Base-by-base conservation (phyloP, 1,140 invertebrate species). In the Megalonaias nervosa region DNA sequence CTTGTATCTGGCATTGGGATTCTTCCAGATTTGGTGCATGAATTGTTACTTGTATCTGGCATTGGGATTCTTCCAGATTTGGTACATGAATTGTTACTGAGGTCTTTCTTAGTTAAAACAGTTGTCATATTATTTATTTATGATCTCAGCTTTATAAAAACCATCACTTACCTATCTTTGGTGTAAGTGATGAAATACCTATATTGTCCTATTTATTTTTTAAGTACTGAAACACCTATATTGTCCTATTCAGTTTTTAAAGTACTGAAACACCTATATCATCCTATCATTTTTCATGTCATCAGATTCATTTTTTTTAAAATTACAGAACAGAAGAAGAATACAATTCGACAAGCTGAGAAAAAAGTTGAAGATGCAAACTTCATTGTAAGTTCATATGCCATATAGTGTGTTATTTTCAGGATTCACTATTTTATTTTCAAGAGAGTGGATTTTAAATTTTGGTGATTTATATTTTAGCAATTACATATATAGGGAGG, bases 361-460 rank as follows among this genome's bases (percentile, higher is more conserved):
- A 81, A 82, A 73, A 85, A 89, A 67, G 71, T 92, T 59, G 87
- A 90, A 74, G 91, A 92, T 77, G 89, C 86, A 16, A 79, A 85
- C 67, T 70, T 87, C 15, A 76, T 90, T 71, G 83, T 82, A 85
- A 87, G 82, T 80, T 17, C 15, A 23, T 56, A 15, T 17, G 13
- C 17, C 15, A 31, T 17, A 14, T 26, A 64, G 31, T 12, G 14
- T 31, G 11, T 26, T 55, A n/a, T 38, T 66, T 61, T 38, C 58
- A 23, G 13, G 59, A 21, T 55, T 14, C 11, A 67, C 11, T 48
- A 21, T 21, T 67, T 17, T 58, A 17, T 55, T 31, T 31, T n/a
- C 57, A 74, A 19, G 11, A 17, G 17, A 56, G 13, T 58, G 38
- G 12, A 31, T 31, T 31, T 31, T 31, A 31, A 31, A 31, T 55